Conservation (phyloP, 2,113 vertebrate species). For the Genyomyrus donnyi region DNA sequence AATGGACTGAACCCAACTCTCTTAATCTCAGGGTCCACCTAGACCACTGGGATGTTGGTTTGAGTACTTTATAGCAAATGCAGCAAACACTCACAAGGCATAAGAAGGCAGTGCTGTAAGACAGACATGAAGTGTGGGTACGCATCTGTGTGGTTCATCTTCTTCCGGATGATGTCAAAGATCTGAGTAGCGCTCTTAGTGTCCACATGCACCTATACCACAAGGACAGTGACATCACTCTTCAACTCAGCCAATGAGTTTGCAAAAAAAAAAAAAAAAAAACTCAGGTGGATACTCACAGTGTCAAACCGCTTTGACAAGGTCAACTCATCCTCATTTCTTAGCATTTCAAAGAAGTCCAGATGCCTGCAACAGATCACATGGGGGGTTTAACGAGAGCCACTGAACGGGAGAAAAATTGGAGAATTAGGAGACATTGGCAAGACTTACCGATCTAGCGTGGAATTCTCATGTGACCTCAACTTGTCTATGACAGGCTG, state of each 20-base stretch:
- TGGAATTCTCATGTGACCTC: constrained; percentile 91
- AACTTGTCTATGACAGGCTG: constrained; percentile 97
- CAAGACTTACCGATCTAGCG: constrained; percentile 80
- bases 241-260: neutral
- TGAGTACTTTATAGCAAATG: neutral
- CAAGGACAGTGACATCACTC: neutral
- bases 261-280: neutral
- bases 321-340: constrained; percentile 94
- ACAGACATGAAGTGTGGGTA: constrained; percentile 98
- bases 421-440: neutral
- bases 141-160: constrained; percentile 89
- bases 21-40: neutral
- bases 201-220: constrained; percentile 83
- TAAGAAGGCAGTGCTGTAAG: constrained; percentile 96
- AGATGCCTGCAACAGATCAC: constrained; percentile 72
- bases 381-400: neutral
- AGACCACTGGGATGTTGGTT: neutral
- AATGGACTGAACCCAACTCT: neutral
- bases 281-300: constrained; percentile 48
- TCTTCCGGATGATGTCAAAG: constrained; percentile 92
- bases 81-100: constrained; percentile 83
- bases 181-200: constrained; percentile 96
- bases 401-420: neutral
- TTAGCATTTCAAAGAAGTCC: constrained; percentile 97
- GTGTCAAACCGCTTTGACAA: constrained; percentile 92